These are phyloP conservation scores for Tamias sibiricus DNA, from an alignment of 2,113 vertebrate genomes.

Conservation along the genomic window DNA sequence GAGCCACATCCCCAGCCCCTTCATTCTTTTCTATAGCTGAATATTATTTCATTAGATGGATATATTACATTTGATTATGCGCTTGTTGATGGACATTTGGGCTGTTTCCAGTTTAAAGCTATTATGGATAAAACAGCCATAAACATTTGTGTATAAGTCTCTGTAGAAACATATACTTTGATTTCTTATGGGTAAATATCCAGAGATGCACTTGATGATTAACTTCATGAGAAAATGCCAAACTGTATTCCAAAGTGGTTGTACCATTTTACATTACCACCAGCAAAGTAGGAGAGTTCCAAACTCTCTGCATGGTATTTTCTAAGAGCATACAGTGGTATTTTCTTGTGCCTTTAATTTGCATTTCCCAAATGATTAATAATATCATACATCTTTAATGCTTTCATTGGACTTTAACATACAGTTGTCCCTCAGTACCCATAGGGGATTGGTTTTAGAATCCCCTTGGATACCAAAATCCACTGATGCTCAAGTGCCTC, in stretches of 20 bases:
- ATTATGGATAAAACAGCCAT: too few species aligned
- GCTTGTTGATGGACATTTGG: too few species aligned
- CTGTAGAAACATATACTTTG: not conserved
- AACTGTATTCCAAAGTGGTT: too few species aligned
- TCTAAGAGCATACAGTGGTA: not conserved
- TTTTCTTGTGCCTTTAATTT: not conserved
- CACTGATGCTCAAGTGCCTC: not conserved
- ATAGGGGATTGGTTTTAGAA: not conserved
- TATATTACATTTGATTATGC: not conserved
- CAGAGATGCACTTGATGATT: not conserved
- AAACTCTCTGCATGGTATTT: not conserved
- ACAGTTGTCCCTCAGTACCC: not conserved
- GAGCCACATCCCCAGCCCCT: too few species aligned
- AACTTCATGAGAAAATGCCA: not conserved
- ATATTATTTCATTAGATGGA: not conserved
- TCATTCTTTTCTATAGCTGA: not conserved
- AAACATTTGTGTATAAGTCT: too few species aligned
- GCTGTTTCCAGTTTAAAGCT: too few species aligned
- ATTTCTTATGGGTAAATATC: not conserved
- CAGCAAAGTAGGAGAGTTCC: not conserved
- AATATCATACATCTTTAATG: not conserved
- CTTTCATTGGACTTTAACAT: not conserved
- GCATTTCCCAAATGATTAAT: conserved; percentile 15
- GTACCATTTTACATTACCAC: not conserved
- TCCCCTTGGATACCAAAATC: not conserved